Base-by-base conservation (phyloP, 1,140 invertebrate genomes). In the Cryptotermes secundus region DNA sequence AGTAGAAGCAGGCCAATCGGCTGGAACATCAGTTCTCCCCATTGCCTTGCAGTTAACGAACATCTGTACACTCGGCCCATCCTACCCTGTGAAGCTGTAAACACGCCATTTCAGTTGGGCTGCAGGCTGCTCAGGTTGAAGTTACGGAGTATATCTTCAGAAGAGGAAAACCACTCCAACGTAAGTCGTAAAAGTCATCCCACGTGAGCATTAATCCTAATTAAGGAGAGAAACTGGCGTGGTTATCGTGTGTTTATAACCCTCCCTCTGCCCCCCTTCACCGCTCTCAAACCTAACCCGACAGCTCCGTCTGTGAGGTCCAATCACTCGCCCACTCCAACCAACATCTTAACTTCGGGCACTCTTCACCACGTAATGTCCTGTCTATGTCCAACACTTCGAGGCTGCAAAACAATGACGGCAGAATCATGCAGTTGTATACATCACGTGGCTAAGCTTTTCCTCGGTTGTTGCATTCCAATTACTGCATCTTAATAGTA, bases 131-230 rank as follows among this genome's bases (percentile, higher is more conserved):
- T 42, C 81, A 26, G 26, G 45, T 24, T 36, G 19, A 38, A n/a
- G 35, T 19, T 35, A 14, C 19, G 22, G 35, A n/a, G 34, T 38
- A 38, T 81, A 81, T n/a, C 80, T 38, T 24, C n/a, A 38, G 4
- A 81, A 35, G n/a, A 36, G 80, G 19, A 19, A 81, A 22, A 49
- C 45, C 45, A 22, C 45, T 38, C 80, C 81, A 45, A 10, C 38
- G 42, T n/a, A 34, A 35, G n/a, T 84, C 72, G 85, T 85, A 85
- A 84, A 85, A 84, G 83, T 85, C 85, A 82, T 42, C 83, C 85
- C 53, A 59, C 80, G 80, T 82, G 80, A 85, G 83, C 85, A 85
- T 85, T 85, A 84, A 84, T 85, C 85, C 85, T 85, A 84, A 85
- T 85, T 85, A 85, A 82, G 85, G 83, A 84, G 83, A 82, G 85